A percentile compares a stretch with the other conserved stretches of the same genome.
Conservation (phyloP, 2,113 vertebrate species). For the Psilopogon haemacephalus region DNA sequence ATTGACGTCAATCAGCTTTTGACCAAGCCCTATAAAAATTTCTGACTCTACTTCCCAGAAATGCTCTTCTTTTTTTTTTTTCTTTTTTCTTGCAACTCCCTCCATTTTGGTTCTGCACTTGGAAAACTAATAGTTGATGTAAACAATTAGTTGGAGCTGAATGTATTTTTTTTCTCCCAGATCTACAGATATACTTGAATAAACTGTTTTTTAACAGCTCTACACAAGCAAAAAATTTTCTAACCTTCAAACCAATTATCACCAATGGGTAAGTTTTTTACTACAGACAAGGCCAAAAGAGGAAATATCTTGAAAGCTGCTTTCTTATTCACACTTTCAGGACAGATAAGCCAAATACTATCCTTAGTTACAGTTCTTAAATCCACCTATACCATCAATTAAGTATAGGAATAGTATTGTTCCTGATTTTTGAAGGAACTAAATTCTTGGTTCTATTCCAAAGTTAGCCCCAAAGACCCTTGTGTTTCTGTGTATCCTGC, state of each 20-base stretch:
- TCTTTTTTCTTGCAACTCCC: neutral
- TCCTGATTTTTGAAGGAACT: neutral
- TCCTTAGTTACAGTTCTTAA: constrained; percentile 16
- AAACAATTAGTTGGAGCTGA: neutral
- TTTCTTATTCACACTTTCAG: constrained; percentile 23
- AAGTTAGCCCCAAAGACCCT: neutral
- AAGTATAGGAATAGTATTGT: neutral
- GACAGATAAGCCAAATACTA: neutral
- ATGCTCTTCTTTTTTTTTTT: neutral
- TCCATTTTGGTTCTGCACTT: neutral
- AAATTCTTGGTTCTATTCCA: neutral
- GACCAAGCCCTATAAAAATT: constrained; percentile 50
- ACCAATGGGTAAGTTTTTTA: neutral
- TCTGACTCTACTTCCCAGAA: neutral
- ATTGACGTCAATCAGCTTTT: constrained; percentile 64
- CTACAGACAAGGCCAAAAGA: neutral
- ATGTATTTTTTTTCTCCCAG: neutral
- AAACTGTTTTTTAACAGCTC: neutral
- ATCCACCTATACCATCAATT: neutral
- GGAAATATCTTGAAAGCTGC: neutral
- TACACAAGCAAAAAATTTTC: neutral
- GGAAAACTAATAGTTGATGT: neutral
- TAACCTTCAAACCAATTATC: neutral
- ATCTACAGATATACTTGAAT: neutral
- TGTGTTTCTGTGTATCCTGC: neutral